Evolutionary conservation across 1,140 invertebrate genomes (phyloP).

Genomic region (Coenobita brevimanus): DNA sequence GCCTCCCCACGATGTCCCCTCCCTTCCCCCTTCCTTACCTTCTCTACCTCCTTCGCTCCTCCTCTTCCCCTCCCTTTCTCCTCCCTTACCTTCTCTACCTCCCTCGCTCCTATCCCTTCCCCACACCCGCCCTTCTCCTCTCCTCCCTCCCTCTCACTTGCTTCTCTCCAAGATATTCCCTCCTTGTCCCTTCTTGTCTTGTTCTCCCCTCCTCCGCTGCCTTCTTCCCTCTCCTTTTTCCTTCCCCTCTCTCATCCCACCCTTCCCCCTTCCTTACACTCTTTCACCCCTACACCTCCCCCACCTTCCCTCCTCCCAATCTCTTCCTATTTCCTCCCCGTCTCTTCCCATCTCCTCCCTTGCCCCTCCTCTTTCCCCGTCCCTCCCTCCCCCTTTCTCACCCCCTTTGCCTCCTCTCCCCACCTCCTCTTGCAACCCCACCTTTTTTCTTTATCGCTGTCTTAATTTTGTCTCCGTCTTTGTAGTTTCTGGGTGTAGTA

Average conservation of each 20-base stretch:
- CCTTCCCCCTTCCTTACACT: background rate
- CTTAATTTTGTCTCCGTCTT: too few species aligned
- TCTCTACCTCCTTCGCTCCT: too few species aligned
- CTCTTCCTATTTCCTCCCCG: background rate
- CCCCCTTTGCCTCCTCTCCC: background rate
- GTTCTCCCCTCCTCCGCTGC: background rate
- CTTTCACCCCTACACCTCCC: background rate
- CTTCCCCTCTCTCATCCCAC: background rate
- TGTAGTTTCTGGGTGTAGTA: too few species aligned
- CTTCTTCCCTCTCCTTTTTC: background rate
- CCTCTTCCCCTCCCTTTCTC: too few species aligned
- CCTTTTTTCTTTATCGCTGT: background rate
- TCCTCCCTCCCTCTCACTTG: background rate
- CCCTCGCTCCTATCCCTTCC: too few species aligned
- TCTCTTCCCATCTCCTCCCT: too few species aligned
- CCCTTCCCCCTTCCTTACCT: too few species aligned
- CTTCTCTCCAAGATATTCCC: background rate
- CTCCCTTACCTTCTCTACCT: too few species aligned
- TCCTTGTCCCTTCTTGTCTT: background rate
- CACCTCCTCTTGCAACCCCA: background rate
- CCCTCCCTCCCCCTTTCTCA: background rate
- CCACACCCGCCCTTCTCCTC: too few species aligned
- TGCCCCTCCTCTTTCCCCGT: too few species aligned
- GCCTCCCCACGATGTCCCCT: too few species aligned
- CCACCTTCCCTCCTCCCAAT: background rate